These are phyloP conservation scores for Ciconia boyciana DNA, from an alignment of 2,113 vertebrate genomes.

Conservation along the genomic window DNA sequence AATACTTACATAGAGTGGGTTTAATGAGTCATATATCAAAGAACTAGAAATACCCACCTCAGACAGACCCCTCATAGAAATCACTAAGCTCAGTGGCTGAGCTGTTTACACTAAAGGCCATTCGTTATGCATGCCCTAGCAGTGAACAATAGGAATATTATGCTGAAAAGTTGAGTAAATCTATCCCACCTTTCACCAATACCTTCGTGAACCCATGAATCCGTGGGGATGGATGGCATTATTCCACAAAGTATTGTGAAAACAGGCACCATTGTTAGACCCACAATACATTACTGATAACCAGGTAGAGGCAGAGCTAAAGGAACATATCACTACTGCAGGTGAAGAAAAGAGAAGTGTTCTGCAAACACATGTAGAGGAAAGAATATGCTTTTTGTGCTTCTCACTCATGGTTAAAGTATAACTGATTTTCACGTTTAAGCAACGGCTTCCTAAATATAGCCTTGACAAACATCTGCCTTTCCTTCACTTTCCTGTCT, in stretches of 20 bases:
- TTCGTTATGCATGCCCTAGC: slow-evolving; percentile 19
- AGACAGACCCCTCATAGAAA: slow-evolving; percentile 33
- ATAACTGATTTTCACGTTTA: slow-evolving; percentile 31
- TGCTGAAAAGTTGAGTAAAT: slow-evolving; percentile 62
- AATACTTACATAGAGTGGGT: slow-evolving; percentile 15
- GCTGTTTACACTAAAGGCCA: slow-evolving; percentile 54
- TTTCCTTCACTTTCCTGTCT: neutral
- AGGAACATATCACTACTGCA: neutral
- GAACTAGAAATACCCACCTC: slow-evolving; percentile 35
- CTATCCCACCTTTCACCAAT: slow-evolving; percentile 56
- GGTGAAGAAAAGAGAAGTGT: slow-evolving; percentile 37
- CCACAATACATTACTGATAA: slow-evolving; percentile 39
- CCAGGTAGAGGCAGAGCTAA: slow-evolving; percentile 9
- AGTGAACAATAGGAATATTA: slow-evolving; percentile 61
- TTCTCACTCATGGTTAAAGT: slow-evolving; percentile 38
- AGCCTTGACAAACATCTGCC: slow-evolving; percentile 6
- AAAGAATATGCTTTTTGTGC: slow-evolving; percentile 14
- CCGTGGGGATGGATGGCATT: slow-evolving; percentile 41
- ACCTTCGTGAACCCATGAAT: slow-evolving; percentile 29
- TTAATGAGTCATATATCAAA: slow-evolving; percentile 63
- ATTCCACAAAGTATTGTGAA: slow-evolving; percentile 36
- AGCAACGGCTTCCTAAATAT: slow-evolving; percentile 2
- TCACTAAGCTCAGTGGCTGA: neutral
- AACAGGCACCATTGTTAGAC: slow-evolving; percentile 33
- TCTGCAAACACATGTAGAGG: slow-evolving; percentile 20